Evolutionary conservation across 2,797 vertebrate genomes (phyloP), one percentile per base, ranked within the genome.

Genomic region (Rhabdophis nuchalis): DNA sequence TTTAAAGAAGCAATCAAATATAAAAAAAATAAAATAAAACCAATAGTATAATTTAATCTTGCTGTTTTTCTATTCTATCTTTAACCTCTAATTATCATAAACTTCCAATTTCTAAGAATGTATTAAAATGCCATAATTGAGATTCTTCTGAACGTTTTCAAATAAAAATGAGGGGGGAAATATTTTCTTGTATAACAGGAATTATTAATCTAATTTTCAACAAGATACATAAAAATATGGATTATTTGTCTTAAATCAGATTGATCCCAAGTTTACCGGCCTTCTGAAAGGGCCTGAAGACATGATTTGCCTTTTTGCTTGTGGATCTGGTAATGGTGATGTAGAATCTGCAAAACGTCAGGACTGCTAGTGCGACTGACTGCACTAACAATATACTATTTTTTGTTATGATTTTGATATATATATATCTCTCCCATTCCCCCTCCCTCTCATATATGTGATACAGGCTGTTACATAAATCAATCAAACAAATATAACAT

Each of bases 21-120:
- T 87, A 88, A 94, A 95, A 94, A 89, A 96, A 95, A 94, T 89
- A 94, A 91, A 68, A 32, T 68, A 32, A 93, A 52, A 91, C 93
- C 85, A 64, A 36, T n/a, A 4, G 2, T 54, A 36, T n/a, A 32
- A 32, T 54, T 88, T 88, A 77, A 77, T 41, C 87, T 50, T 61
- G 53, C 88, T 96, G 82, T 92, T 95, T 10, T 85, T 90, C 77
- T 96, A 93, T 36, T 89, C 86, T 91, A 93, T 94, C 89, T 57
- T n/a, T n/a, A 77, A 46, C 8, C 16, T 57, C 50, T 32, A 16
- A 58, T 87, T 72, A 50, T n/a, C 14, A 16, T 87, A 53, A 82
- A 41, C 36, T 36, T 46, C 36, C 72, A 18, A 46, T 82, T 82
- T 68, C 13, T 58, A 89, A 89, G 16, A 50, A 60, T 18, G 29